Evolutionary conservation across 2,888 invertebrate species (phyloP).

Genomic region (Anarsia innoxiella): DNA sequence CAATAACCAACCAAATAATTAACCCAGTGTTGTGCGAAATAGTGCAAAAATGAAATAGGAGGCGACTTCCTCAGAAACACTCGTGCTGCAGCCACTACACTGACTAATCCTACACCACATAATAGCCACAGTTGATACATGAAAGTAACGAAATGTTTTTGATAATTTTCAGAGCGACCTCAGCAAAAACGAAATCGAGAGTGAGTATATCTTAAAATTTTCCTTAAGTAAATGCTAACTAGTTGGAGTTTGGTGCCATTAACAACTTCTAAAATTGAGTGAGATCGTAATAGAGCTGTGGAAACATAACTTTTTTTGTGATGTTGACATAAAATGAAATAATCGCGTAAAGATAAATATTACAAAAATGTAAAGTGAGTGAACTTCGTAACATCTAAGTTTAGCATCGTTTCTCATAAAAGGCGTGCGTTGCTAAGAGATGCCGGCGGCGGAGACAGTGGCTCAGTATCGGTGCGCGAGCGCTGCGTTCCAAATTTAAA

Average conservation of each 20-base stretch:
- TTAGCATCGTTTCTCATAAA: constrained; percentile 66
- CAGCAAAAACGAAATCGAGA: constrained; percentile 90
- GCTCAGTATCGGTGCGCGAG: constrained; percentile 50
- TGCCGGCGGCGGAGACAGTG: constrained; percentile 46
- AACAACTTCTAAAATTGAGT: no score
- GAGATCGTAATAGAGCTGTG: no score
- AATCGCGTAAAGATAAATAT: no score
- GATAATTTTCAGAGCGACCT: constrained; percentile 86
- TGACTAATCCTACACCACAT: constrained; percentile 40
- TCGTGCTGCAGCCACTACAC: constrained; percentile 36
- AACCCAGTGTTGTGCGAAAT: constrained; percentile 53
- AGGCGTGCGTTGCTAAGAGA: constrained; percentile 60
- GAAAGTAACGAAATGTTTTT: constrained; percentile 66
- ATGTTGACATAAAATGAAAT: no score
- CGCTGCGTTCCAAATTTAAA: constrained; percentile 68
- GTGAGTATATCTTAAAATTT: constrained; percentile 77
- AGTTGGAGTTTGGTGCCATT: not conserved
- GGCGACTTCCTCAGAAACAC: constrained; percentile 34
- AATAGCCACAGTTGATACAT: constrained; percentile 32
- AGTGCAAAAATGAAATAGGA: constrained; percentile 42
- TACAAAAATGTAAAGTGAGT: constrained; percentile 31
- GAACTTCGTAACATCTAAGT: constrained; percentile 52
- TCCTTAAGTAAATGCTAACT: not conserved
- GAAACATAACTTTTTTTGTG: no score
- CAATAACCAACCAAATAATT: constrained; percentile 24